Percentiles rank a stretch among this genome's conserved stretches.
Conservation (phyloP, 2,113 vertebrate species). For the Charadrius vociferus region DNA sequence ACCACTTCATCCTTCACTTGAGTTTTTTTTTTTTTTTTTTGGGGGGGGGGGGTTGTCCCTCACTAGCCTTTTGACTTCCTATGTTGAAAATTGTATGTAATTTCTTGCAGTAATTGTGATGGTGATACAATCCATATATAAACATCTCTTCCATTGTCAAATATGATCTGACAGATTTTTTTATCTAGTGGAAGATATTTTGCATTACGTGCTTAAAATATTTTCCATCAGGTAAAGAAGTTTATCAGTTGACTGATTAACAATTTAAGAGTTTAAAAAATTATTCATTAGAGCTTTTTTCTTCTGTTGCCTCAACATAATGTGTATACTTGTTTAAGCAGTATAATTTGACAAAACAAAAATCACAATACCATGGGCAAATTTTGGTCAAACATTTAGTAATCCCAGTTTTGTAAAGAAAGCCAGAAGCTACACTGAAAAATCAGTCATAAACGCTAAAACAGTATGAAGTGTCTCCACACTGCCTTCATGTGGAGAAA, state of each 20-base stretch:
- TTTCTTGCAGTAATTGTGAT: background rate
- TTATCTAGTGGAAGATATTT: background rate
- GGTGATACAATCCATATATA: background rate
- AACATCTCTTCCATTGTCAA: background rate
- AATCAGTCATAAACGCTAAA: background rate
- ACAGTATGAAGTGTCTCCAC: background rate
- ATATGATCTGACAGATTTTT: background rate
- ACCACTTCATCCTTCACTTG: background rate
- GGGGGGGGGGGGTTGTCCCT: background rate
- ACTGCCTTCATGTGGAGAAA: constrained; percentile 53
- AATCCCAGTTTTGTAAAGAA: background rate
- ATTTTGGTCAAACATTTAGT: background rate
- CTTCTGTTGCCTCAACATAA: background rate
- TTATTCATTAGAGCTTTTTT: background rate
- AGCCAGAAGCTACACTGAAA: background rate
- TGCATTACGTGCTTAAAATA: background rate
- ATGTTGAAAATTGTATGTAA: background rate
- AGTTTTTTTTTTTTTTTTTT: fast-evolving
- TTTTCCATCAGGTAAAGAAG: background rate
- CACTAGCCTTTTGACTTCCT: background rate
- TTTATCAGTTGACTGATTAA: background rate
- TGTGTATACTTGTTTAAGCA: background rate
- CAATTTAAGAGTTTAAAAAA: background rate
- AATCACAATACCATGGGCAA: background rate
- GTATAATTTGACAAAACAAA: background rate